A percentile compares a stretch with the other conserved stretches of the same genome.
Evolutionary conservation across 2,113 vertebrate genomes (phyloP).

Genomic region (Ia io): DNA sequence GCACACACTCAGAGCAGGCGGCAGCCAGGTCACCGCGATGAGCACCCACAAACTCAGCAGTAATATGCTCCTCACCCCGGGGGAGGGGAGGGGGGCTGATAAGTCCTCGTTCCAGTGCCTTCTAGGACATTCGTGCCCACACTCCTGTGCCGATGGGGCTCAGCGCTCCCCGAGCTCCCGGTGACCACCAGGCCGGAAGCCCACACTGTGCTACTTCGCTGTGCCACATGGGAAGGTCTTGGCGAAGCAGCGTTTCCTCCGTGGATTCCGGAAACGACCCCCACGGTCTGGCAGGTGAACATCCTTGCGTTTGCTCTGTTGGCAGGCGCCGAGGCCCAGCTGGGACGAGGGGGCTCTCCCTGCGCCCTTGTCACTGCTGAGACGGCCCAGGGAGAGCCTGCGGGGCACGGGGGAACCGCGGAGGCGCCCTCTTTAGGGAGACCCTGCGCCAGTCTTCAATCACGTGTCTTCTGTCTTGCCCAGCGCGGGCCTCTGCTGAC

Average conservation of each 20-base stretch:
- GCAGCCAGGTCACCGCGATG: not conserved
- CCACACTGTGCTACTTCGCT: not conserved
- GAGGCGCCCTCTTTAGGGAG: not conserved
- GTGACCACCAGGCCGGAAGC: not conserved
- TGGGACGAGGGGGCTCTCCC: not conserved
- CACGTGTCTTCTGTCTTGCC: fast-evolving
- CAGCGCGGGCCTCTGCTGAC: not conserved
- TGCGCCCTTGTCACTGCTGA: not conserved
- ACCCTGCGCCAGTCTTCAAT: not conserved
- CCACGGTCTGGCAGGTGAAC: not conserved
- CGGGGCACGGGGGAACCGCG: no score
- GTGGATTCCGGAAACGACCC: not conserved
- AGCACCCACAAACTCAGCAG: not conserved
- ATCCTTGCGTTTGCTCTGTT: fast-evolving
- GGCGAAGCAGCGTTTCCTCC: not conserved
- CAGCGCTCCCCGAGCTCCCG: not conserved
- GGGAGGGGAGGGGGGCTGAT: no score
- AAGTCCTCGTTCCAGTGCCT: no score
- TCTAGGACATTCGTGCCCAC: no score
- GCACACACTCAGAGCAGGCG: not conserved
- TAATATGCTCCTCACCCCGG: fast-evolving
- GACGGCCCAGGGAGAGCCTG: not conserved
- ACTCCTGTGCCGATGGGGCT: fast-evolving
- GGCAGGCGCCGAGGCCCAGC: not conserved
- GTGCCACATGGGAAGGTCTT: not conserved